Evolutionary conservation across 2,888 invertebrate genomes (phyloP), one percentile per base, ranked within the genome.

Genomic region (Lucinisca nassula): DNA sequence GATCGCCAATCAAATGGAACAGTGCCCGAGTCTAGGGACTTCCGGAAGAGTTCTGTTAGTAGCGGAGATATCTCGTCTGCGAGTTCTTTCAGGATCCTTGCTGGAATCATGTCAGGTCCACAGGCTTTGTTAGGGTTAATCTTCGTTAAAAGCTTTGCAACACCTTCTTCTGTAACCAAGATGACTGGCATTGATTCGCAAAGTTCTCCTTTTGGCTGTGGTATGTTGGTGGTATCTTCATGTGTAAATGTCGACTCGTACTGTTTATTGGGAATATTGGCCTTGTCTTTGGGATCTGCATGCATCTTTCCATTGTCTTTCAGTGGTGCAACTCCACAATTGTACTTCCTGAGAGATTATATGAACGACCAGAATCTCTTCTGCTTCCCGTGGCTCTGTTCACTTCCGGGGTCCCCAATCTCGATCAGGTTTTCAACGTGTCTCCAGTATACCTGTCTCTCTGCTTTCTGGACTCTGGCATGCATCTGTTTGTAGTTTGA

Each of bases 81-180:
- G 0, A 51, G 6, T 32, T 72, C 51, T 51, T 72, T 45, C 12
- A 72, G 37, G 8, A 51, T 32, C 35, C 51, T 72, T 2, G 79
- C 45, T 27, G 45, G 24, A 14, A 79, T 79, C 45, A 67, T 67
- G 70, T 70, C 70, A 27, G 79, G 79, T 67, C 79, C 79, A 67
- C 45, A 10, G 0, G 79, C 45, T 79, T 70, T 79, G 21, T 79
- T 6, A 0, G 67, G 70, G 45, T 79, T 79, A 17, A 32, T 30
- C 30, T 45, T 79, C n/a, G 6, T 37, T 17, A 79, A 17, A 27
- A 61, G 61, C 32, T 30, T 61, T 17, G 27, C 32, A 27, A 61
- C 61, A 61, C 61, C 61, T 27, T 17, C 30, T 30, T 61, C 61
- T 27, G 61, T 61, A 10, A 30, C 61, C 8, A 30, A 6, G 6